These are phyloP conservation scores for Nestor notabilis DNA, from an alignment of 2,113 vertebrate species.

Conservation along the genomic window DNA sequence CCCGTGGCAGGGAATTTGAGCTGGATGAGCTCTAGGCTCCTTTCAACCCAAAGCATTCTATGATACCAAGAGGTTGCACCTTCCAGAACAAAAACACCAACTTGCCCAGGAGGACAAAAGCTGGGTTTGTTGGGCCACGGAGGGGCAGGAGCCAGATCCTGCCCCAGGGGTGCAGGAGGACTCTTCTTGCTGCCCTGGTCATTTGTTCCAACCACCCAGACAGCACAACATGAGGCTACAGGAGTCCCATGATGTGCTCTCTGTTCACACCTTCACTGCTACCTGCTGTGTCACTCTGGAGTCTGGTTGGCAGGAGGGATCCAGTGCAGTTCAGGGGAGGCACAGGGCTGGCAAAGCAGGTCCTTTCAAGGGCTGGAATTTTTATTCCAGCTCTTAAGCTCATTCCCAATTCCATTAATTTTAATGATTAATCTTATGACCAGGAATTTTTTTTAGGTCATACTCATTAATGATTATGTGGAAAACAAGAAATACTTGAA, in stretches of 20 bases:
- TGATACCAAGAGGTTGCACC: not conserved
- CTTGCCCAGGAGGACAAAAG: not conserved
- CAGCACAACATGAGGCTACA: accelerated
- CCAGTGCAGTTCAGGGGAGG: not conserved
- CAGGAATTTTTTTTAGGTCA: not conserved
- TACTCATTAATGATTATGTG: not conserved
- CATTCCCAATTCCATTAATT: not conserved
- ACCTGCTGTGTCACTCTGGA: accelerated
- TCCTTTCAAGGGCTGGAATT: not conserved
- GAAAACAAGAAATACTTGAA: not conserved
- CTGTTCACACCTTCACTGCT: not conserved
- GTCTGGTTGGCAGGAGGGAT: not conserved
- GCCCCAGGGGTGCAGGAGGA: accelerated
- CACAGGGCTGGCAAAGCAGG: not conserved
- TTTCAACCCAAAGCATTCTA: not conserved
- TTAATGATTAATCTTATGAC: not conserved
- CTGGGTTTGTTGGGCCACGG: not conserved
- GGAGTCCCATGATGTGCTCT: not conserved
- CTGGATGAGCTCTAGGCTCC: not conserved
- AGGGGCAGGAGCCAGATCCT: not conserved
- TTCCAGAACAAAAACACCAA: not conserved
- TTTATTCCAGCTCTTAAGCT: not conserved
- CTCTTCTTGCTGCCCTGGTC: not conserved
- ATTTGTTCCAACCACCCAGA: not conserved
- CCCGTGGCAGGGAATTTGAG: not conserved